Percentiles rank a stretch among this genome's conserved stretches.
Evolutionary conservation across 2,888 invertebrate genomes (phyloP).

Genomic region (Trachelus iudaicus): DNA sequence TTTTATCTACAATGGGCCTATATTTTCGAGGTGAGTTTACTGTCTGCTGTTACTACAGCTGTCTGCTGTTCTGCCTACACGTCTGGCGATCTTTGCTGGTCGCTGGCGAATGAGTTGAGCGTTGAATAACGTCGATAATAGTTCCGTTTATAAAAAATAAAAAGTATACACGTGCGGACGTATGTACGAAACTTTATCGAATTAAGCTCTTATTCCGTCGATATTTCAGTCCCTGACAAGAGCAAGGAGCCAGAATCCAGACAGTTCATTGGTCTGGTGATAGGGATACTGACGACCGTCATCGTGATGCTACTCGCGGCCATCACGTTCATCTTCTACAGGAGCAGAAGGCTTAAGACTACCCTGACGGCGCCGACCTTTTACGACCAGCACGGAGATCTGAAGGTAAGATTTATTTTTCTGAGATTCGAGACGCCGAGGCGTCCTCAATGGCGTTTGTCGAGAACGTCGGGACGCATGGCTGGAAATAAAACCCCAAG

Average conservation of each 20-base stretch:
- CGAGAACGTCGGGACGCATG: not conserved
- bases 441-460: not conserved
- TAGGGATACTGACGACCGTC: conserved; percentile 78
- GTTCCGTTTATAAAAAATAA: no score
- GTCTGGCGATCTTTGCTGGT: no score
- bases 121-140: no score
- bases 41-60: no score
- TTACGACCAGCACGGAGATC: conserved; percentile 57
- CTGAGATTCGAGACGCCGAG: not conserved
- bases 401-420: conserved; percentile 46
- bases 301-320: conserved; percentile 77
- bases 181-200: not conserved
- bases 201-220: not conserved
- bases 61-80: no score
- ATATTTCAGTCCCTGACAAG: conserved; percentile 66
- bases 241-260: conserved; percentile 69
- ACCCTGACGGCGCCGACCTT: conserved; percentile 55
- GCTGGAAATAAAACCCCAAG: not conserved
- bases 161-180: not conserved
- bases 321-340: conserved; percentile 77
- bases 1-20: no score
- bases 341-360: conserved; percentile 71
- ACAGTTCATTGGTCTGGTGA: conserved; percentile 75
- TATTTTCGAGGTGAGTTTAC: no score
- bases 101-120: no score